Conservation (phyloP, 2,797 vertebrate species). For the Anguilla marmorata region DNA sequence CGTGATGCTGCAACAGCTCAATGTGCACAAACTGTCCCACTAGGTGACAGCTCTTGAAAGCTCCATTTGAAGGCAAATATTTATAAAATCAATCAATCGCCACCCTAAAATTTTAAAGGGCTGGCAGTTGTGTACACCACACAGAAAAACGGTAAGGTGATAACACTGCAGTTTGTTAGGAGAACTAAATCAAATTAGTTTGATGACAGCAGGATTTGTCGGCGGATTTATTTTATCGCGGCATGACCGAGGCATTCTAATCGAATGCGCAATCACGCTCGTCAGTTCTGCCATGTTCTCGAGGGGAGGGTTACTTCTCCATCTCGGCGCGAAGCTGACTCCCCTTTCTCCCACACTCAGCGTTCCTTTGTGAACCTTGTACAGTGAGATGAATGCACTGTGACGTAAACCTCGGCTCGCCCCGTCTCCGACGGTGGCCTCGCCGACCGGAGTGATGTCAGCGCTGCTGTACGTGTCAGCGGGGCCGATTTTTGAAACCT, state of each 20-base stretch:
- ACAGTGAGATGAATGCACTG: slow-evolving; percentile 18
- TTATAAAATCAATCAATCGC: neutral
- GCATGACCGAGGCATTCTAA: neutral
- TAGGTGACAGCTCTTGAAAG: neutral
- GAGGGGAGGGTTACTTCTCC: slow-evolving; percentile 42
- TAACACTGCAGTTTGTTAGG: neutral
- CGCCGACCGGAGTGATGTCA: neutral
- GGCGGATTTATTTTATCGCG: neutral
- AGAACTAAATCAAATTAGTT: neutral
- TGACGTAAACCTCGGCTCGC: slow-evolving; percentile 30
- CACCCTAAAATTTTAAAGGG: neutral
- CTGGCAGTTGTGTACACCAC: neutral
- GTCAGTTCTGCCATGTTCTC: slow-evolving; percentile 38
- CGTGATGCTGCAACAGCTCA: neutral
- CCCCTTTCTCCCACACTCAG: slow-evolving; percentile 17
- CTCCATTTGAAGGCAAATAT: neutral
- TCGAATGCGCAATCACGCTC: neutral
- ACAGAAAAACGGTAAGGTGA: neutral
- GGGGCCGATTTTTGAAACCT: neutral
- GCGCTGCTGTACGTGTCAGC: neutral
- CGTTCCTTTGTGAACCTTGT: slow-evolving; percentile 37
- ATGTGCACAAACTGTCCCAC: neutral
- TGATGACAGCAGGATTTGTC: neutral
- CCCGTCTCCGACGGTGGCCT: slow-evolving; percentile 33
- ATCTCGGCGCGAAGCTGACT: slow-evolving; percentile 38